A percentile compares a stretch with the other conserved stretches of the same genome.
Conservation (phyloP, 2,888 invertebrate genomes). For the Lithophane semibrunnea region DNA sequence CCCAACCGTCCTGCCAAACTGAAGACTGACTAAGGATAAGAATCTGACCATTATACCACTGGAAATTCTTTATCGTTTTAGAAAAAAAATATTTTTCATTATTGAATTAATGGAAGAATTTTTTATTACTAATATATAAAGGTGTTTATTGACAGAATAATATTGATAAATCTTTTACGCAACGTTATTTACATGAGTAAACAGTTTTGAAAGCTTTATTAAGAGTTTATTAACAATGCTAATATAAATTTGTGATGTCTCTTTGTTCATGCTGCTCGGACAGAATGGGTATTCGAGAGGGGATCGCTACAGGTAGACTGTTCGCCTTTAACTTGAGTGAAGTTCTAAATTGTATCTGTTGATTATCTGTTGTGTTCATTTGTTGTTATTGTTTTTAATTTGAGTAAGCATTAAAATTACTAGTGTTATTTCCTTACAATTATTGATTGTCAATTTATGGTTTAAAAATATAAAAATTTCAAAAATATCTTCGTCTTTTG, state of each 20-base stretch:
- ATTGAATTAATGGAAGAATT: constrained; percentile 72
- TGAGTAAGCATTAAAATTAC: constrained; percentile 81
- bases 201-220: constrained; percentile 82
- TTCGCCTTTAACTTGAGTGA: constrained; percentile 68
- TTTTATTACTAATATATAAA: constrained; percentile 78
- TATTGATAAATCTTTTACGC: constrained; percentile 84
- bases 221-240: constrained; percentile 75
- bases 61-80: constrained; percentile 63
- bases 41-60: constrained; percentile 53
- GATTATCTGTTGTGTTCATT: constrained; percentile 71
- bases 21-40: constrained; percentile 60
- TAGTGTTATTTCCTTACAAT: constrained; percentile 78
- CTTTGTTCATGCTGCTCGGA: constrained; percentile 86
- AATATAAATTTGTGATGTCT: constrained; percentile 79
- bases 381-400: constrained; percentile 78
- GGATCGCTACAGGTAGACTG: constrained; percentile 86
- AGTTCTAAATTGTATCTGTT: constrained; percentile 72
- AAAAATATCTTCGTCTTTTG: constrained; percentile 81
- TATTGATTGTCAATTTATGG: constrained; percentile 80
- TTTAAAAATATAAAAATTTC: constrained; percentile 81
- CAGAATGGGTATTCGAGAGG: constrained; percentile 87
- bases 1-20: constrained; percentile 35
- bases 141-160: constrained; percentile 82
- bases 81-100: constrained; percentile 74
- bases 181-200: constrained; percentile 77